Evolutionary conservation across 2,888 invertebrate species (phyloP).

Genomic region (Scaptomyza cyrtandrae): DNA sequence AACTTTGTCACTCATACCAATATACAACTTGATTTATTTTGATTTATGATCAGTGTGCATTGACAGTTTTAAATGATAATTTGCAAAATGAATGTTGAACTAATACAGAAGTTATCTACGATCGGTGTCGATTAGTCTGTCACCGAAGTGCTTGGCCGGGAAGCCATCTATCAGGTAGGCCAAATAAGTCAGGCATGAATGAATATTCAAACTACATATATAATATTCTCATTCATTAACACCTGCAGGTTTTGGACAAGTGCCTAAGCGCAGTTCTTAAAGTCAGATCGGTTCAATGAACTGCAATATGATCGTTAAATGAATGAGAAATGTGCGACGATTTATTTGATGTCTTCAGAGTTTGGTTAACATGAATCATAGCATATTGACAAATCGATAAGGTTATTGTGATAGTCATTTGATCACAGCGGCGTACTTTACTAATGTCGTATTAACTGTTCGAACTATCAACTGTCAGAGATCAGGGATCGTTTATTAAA

Average conservation of each 20-base stretch:
- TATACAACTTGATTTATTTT: conserved; percentile 15
- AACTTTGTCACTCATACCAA: too few relatives aligned
- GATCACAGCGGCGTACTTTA: conserved; percentile 32
- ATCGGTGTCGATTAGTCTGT: conserved; percentile 49
- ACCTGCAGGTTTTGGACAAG: conserved; percentile 12
- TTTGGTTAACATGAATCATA: conserved; percentile 23
- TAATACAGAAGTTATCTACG: conserved; percentile 57
- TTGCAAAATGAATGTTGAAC: conserved; percentile 43
- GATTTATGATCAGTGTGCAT: conserved; percentile 51
- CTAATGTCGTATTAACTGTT: conserved; percentile 42
- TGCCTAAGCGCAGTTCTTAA: conserved; percentile 17
- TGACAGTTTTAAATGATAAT: conserved; percentile 63
- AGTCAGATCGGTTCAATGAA: conserved; percentile 41
- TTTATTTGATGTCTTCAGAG: conserved; percentile 25
- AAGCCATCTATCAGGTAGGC: conserved; percentile 17
- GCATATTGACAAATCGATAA: conserved; percentile 40
- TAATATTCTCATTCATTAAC: conserved; percentile 35
- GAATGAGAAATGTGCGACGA: conserved; percentile 11
- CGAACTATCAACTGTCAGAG: conserved; percentile 42
- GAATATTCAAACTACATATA: conserved; percentile 7
- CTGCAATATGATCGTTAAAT: conserved; percentile 30
- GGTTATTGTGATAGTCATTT: conserved; percentile 32
- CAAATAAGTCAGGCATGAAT: conserved; percentile 10
- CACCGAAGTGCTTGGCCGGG: conserved; percentile 26
- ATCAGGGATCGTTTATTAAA: conserved; percentile 41